Conservation (phyloP, 2,113 vertebrate genomes). For the Cephalopterus ornatus region DNA sequence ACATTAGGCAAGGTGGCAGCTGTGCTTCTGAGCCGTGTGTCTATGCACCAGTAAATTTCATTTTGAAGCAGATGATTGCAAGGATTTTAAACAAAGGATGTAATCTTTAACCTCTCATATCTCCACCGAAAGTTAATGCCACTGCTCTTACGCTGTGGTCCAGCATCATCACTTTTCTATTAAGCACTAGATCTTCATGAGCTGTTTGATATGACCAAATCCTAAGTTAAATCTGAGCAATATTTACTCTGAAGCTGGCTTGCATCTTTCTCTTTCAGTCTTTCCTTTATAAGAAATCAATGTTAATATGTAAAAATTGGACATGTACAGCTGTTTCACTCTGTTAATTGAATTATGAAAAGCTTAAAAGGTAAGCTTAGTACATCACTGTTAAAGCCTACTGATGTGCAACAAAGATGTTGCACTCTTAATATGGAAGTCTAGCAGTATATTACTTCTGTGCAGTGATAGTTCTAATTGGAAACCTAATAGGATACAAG, state of each 20-base stretch:
- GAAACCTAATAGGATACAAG: neutral
- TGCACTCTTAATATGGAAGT: neutral
- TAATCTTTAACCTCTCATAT: constrained; percentile 18
- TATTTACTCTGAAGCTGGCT: neutral
- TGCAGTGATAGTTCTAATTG: constrained; percentile 8
- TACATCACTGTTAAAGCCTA: neutral
- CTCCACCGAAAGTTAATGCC: neutral
- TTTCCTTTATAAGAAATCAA: constrained; percentile 28
- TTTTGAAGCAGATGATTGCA: neutral
- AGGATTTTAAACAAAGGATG: constrained; percentile 19
- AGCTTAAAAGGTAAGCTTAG: neutral
- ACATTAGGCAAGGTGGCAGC: neutral
- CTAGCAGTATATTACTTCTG: neutral
- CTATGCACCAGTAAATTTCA: neutral
- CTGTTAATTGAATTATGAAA: constrained; percentile 29
- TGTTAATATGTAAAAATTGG: constrained; percentile 18
- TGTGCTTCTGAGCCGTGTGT: neutral
- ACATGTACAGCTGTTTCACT: neutral
- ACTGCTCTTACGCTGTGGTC: neutral
- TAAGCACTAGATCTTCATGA: neutral
- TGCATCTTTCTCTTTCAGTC: neutral
- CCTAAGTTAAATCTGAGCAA: neutral
- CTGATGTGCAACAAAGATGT: constrained; percentile 1
- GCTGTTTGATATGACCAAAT: neutral
- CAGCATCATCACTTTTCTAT: neutral